Evolutionary conservation across 2,113 vertebrate genomes (phyloP).

Genomic region (Lophochroa leadbeateri): DNA sequence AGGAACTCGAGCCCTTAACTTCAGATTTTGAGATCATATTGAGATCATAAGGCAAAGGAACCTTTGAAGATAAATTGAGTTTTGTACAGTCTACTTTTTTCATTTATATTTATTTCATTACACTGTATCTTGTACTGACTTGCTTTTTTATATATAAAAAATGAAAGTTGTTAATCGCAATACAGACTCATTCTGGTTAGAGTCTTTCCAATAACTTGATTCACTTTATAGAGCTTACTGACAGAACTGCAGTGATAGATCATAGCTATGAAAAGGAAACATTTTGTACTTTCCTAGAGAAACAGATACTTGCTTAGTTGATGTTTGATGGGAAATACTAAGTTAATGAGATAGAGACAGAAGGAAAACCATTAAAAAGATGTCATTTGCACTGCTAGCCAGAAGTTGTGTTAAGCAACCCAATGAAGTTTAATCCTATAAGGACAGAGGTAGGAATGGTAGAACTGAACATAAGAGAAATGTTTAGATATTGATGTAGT

Average conservation of each 20-base stretch:
- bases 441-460: background rate
- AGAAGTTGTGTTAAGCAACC: background rate
- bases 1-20: background rate
- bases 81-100: background rate
- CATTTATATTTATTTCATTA: background rate
- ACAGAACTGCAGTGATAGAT: background rate
- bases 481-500: background rate
- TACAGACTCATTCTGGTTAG: background rate
- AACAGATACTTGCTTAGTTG: background rate
- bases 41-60: background rate
- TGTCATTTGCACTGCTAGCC: background rate
- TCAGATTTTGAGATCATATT: background rate
- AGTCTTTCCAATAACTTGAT: background rate
- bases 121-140: background rate
- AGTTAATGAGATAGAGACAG: background rate
- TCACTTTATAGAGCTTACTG: background rate
- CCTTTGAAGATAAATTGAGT: background rate
- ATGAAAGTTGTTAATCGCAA: background rate
- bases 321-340: background rate
- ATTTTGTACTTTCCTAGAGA: background rate
- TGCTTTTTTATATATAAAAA: background rate
- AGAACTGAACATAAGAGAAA: background rate
- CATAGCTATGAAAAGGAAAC: background rate
- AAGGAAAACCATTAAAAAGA: background rate
- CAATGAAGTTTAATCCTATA: background rate